phyloP scores from a whole-genome alignment of 2,888 invertebrate species.

The Cremastobaeus sp. region DNA sequence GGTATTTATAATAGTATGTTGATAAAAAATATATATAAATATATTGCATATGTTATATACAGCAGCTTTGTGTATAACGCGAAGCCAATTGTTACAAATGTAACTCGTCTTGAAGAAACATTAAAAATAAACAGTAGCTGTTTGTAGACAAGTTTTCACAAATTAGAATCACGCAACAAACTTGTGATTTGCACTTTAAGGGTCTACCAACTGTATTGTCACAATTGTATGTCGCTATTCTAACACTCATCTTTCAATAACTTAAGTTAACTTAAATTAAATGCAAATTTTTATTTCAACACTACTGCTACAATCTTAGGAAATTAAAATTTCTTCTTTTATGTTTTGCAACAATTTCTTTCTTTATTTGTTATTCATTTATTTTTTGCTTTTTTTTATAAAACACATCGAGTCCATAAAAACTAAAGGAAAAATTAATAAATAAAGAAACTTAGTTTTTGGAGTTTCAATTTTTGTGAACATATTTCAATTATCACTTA shows the following conservation, averaged over 20 bases:
- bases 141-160: constrained; percentile 19
- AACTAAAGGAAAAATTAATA: no score
- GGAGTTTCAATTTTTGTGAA: no score
- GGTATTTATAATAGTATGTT: constrained; percentile 14
- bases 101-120: constrained; percentile 6
- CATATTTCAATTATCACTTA: no score
- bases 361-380: no score
- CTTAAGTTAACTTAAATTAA: constrained; percentile 28
- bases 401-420: no score
- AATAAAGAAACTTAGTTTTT: no score
- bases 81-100: constrained; percentile 5
- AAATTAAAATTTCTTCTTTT: no score
- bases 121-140: constrained; percentile 17
- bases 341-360: no score
- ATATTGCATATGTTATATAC: constrained; percentile 16
- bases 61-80: not conserved
- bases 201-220: constrained; percentile 3
- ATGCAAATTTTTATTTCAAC: not conserved
- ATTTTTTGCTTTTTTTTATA: no score
- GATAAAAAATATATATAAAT: constrained; percentile 3
- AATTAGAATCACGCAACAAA: constrained; percentile 13
- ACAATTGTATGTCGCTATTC: constrained; percentile 29
- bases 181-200: not conserved
- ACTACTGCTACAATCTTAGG: constrained; percentile 1
- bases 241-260: constrained; percentile 33